Percentiles rank a stretch among this genome's conserved stretches.
phyloP scores from a whole-genome alignment of 1,140 invertebrate genomes.

The Drosophila repleta region DNA sequence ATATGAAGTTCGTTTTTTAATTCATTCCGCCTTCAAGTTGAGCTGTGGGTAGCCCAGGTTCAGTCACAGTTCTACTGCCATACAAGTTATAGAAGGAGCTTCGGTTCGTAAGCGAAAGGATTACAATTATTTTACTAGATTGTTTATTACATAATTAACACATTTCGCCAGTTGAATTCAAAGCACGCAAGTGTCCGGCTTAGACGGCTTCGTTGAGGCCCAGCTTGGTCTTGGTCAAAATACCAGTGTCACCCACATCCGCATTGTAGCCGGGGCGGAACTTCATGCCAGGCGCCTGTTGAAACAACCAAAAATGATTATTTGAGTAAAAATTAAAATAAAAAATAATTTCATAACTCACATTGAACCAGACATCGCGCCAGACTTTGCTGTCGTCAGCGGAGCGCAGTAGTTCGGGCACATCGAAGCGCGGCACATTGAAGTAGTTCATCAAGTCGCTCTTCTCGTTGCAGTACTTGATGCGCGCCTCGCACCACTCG shows the following conservation, averaged over 20 bases:
- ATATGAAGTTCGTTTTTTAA: too few species aligned
- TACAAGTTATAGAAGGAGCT: conserved; percentile 2
- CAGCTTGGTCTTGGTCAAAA: conserved; percentile 84
- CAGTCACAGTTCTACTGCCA: too few species aligned
- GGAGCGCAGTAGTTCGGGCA: conserved; percentile 86
- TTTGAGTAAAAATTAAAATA: conserved; percentile 2
- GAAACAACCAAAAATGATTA: too few species aligned
- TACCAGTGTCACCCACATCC: conserved; percentile 85
- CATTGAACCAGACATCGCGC: conserved; percentile 83
- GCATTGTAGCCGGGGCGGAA: conserved; percentile 86
- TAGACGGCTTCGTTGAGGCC: conserved; percentile 63
- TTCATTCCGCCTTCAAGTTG: too few species aligned
- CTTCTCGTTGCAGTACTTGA: conserved; percentile 87
- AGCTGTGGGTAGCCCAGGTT: too few species aligned
- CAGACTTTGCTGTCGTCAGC: conserved; percentile 85
- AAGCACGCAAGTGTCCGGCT: conserved; percentile 21
- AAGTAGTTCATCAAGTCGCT: conserved; percentile 85
- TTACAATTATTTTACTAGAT: conserved; percentile 66
- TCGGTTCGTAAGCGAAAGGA: conserved; percentile 17
- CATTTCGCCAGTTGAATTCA: conserved; percentile 61
- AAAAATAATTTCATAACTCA: conserved; percentile 65
- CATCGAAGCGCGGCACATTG: conserved; percentile 86
- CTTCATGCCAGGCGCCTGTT: conserved; percentile 85
- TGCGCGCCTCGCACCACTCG: conserved; percentile 86
- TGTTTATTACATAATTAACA: conserved; percentile 81